Evolutionary conservation across 1,140 invertebrate species (phyloP).

Genomic region (Drosophila rhopaloa): DNA sequence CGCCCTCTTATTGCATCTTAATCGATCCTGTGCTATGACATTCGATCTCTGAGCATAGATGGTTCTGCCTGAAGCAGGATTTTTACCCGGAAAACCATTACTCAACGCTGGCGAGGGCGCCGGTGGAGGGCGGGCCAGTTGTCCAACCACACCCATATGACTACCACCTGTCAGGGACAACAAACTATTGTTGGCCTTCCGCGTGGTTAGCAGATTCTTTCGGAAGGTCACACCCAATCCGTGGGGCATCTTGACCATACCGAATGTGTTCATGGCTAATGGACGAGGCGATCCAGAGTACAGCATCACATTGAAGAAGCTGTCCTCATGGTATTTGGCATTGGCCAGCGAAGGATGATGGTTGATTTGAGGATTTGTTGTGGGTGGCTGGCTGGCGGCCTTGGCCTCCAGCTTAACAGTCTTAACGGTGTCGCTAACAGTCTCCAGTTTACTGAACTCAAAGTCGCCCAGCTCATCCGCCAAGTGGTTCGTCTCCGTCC

Average conservation of each 20-base stretch:
- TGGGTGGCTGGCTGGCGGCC: slow-evolving; percentile 43
- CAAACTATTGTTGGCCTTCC: slow-evolving; percentile 73
- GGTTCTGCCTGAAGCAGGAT: slow-evolving; percentile 41
- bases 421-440: slow-evolving; percentile 72
- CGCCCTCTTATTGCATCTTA: slow-evolving; percentile 67
- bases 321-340: slow-evolving; percentile 73
- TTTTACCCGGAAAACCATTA: slow-evolving; percentile 51
- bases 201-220: slow-evolving; percentile 69
- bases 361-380: slow-evolving; percentile 34
- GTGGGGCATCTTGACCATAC: slow-evolving; percentile 73
- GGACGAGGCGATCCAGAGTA: slow-evolving; percentile 73
- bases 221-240: slow-evolving; percentile 72
- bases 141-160: slow-evolving; percentile 62
- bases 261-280: slow-evolving; percentile 75
- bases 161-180: slow-evolving; percentile 58
- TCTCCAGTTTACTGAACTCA: slow-evolving; percentile 76
- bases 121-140: slow-evolving; percentile 55
- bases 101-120: slow-evolving; percentile 36
- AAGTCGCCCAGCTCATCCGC: slow-evolving; percentile 64
- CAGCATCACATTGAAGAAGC: slow-evolving; percentile 74
- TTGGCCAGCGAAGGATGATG: slow-evolving; percentile 58
- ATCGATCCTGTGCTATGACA: slow-evolving; percentile 63
- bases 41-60: slow-evolving; percentile 67
- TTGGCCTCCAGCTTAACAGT: slow-evolving; percentile 77
- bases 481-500: slow-evolving; percentile 32